Percentiles rank a stretch among this genome's conserved stretches.
Evolutionary conservation across 1,140 invertebrate species (phyloP).

Genomic region (Drosophila bocqueti): DNA sequence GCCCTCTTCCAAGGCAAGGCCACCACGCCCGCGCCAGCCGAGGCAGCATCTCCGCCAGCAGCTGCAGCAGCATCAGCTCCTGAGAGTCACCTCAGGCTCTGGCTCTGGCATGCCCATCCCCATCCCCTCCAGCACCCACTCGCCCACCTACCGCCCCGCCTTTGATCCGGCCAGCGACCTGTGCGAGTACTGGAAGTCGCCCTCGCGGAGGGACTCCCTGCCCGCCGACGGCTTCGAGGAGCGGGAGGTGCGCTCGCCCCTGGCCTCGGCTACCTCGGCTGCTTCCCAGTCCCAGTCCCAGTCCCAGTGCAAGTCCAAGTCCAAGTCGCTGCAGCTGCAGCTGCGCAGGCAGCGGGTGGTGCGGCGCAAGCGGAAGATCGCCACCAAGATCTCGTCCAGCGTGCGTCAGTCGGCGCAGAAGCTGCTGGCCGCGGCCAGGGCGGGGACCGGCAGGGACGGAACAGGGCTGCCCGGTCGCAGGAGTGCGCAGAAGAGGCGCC

Average conservation of each 20-base stretch:
- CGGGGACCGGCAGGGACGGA: too few relatives aligned
- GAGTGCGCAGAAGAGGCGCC: conserved; percentile 19
- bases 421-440: conserved; percentile 53
- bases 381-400: conserved; percentile 65
- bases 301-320: conserved; percentile 24
- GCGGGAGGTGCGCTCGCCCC: conserved; percentile 68
- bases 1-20: conserved; percentile 5
- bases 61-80: conserved; percentile 12
- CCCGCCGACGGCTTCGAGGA: conserved; percentile 53
- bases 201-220: conserved; percentile 31
- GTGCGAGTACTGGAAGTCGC: conserved; percentile 66
- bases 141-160: conserved; percentile 71
- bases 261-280: not conserved
- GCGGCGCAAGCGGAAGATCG: conserved; percentile 74
- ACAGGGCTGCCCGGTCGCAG: too few relatives aligned
- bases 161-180: conserved; percentile 77
- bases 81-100: not conserved
- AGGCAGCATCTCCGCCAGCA: conserved; percentile 22
- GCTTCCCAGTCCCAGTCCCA: not conserved
- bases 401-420: conserved; percentile 74
- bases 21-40: conserved; percentile 11
- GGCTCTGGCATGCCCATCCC: not conserved
- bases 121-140: conserved; percentile 1
- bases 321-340: conserved; percentile 55
- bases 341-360: conserved; percentile 76